Base-by-base conservation (phyloP, 2,797 vertebrate species). In the Fringilla coelebs region DNA sequence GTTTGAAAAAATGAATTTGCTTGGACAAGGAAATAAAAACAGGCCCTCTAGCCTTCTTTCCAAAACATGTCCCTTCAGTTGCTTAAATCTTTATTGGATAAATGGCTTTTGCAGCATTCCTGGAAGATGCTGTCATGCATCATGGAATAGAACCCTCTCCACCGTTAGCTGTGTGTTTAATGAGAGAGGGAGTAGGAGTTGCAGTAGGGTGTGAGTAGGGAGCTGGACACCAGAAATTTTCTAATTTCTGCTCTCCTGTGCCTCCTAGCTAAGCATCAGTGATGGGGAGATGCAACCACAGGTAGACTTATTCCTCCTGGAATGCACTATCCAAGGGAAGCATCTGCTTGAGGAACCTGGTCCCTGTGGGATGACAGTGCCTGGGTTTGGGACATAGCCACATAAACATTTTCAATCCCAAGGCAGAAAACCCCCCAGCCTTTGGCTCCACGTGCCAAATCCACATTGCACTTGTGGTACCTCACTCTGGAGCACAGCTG, bases 101-200 rank as follows among this genome's bases (percentile, higher is more conserved):
- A 95, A 79, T 79, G 76, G 28, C 31, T 88, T 90, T 91, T 82
- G 62, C 55, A 73, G 77, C 51, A 38, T 88, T 90, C 40, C 45
- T 93, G 84, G 72, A 34, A 93, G 84, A 54, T 72, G 60, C 31
- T 77, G 28, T 79, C 67, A 26, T 32, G 21, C 55, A 32, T 21
- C 6, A 4, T 13, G 43, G 38, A 75, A 45, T 21, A 49, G 26
- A 80, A 40, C 36, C 6, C 1, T 68, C 46, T 66, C 51, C 43
- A 2, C 20, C 25, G 28, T 49, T 65, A 43, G 29, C 38, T 74
- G 28, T 14, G 55, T 28, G 40, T 57, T 79, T 76, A 84, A 26
- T 58, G 54, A 49, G 25, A 61, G 46, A 75, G 51, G 11, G 12
- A 36, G 51, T n/a, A n/a, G 61, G 40, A 28, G 26, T 4, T 65